These are phyloP conservation scores for Colistium nudipinnis DNA, from an alignment of 2,113 vertebrate genomes.

Conservation along the genomic window DNA sequence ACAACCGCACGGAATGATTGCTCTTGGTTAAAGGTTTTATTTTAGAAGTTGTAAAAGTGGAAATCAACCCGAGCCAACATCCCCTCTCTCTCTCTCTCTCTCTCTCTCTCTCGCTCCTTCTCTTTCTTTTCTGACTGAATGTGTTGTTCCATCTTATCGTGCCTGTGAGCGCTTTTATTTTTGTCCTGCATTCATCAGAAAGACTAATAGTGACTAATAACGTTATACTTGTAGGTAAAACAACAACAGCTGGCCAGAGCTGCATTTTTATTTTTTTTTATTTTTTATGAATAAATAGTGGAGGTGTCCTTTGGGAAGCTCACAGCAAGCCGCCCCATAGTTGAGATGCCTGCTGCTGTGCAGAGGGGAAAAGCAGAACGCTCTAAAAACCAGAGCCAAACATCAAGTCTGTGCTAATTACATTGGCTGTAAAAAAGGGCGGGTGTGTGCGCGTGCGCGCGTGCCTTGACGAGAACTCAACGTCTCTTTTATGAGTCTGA, in stretches of 20 bases:
- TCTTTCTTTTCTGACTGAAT: background rate
- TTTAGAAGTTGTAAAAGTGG: conserved; percentile 35
- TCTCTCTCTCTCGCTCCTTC: background rate
- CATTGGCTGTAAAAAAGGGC: conserved; percentile 43
- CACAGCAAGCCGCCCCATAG: conserved; percentile 24
- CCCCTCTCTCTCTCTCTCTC: background rate
- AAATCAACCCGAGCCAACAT: conserved; percentile 16
- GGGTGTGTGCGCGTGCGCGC: background rate
- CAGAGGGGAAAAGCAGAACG: conserved; percentile 27
- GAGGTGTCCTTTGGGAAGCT: conserved; percentile 8
- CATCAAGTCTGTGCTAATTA: conserved; percentile 55
- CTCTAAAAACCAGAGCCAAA: conserved; percentile 53
- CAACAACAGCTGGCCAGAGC: background rate
- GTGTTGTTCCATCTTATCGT: background rate
- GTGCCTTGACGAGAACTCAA: no score
- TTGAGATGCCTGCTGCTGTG: conserved; percentile 43
- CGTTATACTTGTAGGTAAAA: background rate
- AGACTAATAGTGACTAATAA: background rate
- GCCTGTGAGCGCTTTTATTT: background rate
- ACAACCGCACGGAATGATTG: conserved; percentile 21
- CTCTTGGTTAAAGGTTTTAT: conserved; percentile 34
- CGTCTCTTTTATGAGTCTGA: no score
- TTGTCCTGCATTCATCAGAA: background rate
- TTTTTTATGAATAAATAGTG: background rate
- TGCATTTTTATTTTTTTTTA: no score